A percentile compares a stretch with the other conserved stretches of the same genome.
phyloP scores from a whole-genome alignment of 1,140 invertebrate genomes.

The Holotrichia oblita region DNA sequence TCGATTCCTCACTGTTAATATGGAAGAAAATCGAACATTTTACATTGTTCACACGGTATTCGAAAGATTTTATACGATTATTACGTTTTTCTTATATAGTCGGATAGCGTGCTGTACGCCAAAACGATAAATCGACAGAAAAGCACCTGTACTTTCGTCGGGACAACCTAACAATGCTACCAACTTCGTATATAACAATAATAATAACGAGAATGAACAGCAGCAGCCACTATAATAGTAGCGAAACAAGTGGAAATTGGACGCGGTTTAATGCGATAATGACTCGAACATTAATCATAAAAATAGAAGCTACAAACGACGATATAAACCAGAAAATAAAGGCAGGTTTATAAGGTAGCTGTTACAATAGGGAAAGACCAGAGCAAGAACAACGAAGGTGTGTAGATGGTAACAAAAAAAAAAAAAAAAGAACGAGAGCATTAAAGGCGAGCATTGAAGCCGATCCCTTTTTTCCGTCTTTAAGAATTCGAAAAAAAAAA shows the following conservation, averaged over 20 bases:
- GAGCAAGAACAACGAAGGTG: neutral
- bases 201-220: neutral
- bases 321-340: neutral
- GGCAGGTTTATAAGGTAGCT: neutral
- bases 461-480: neutral
- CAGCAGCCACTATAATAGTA: neutral
- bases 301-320: neutral
- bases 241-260: constrained; percentile 19
- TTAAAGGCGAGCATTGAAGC: neutral
- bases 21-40: neutral
- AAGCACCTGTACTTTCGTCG: neutral
- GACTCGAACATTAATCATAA: constrained; percentile 8
- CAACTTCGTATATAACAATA: neutral
- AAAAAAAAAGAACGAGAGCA: neutral
- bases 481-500: too few species aligned
- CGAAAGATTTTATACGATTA: neutral
- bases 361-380: neutral
- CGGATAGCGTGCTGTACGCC: neutral
- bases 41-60: neutral
- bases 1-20: neutral
- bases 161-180: neutral
- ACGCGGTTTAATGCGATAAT: constrained; percentile 6
- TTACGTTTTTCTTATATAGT: neutral
- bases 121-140: neutral
- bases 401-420: neutral